A percentile compares a stretch with the other conserved stretches of the same genome.
Conservation (phyloP, 2,888 invertebrate genomes). For the Microctonus hyperodae region DNA sequence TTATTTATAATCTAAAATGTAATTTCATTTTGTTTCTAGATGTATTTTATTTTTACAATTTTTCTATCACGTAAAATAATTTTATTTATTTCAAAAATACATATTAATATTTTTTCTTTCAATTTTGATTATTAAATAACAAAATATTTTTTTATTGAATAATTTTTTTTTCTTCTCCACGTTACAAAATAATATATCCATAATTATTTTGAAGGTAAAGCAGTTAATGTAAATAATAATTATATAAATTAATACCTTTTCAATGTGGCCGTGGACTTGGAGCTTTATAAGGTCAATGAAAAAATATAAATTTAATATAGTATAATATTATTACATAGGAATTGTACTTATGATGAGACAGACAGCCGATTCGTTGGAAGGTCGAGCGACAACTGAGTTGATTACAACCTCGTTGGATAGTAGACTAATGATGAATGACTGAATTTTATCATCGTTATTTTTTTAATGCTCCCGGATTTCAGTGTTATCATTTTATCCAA, state of each 20-base stretch:
- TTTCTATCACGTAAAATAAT: too few relatives aligned
- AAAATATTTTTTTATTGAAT: too few relatives aligned
- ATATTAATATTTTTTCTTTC: too few relatives aligned
- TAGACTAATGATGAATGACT: not conserved
- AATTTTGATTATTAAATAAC: too few relatives aligned
- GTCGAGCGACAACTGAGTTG: not conserved
- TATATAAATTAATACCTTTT: not conserved
- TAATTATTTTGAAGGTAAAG: not conserved
- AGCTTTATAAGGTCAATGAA: not conserved
- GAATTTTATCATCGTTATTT: constrained; percentile 3
- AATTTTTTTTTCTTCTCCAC: too few relatives aligned
- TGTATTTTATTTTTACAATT: too few relatives aligned
- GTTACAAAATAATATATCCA: too few relatives aligned
- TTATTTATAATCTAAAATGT: too few relatives aligned
- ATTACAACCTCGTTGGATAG: not conserved
- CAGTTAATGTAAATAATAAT: not conserved
- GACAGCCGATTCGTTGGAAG: not conserved
- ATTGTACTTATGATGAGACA: not conserved
- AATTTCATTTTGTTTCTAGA: too few relatives aligned
- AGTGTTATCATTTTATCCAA: not conserved
- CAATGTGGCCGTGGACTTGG: not conserved
- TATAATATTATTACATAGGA: too few relatives aligned
- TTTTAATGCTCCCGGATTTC: constrained; percentile 8
- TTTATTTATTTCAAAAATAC: too few relatives aligned
- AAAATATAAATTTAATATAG: not conserved